Base-by-base conservation (phyloP, 1,140 invertebrate genomes). In the Elysia chlorotica region DNA sequence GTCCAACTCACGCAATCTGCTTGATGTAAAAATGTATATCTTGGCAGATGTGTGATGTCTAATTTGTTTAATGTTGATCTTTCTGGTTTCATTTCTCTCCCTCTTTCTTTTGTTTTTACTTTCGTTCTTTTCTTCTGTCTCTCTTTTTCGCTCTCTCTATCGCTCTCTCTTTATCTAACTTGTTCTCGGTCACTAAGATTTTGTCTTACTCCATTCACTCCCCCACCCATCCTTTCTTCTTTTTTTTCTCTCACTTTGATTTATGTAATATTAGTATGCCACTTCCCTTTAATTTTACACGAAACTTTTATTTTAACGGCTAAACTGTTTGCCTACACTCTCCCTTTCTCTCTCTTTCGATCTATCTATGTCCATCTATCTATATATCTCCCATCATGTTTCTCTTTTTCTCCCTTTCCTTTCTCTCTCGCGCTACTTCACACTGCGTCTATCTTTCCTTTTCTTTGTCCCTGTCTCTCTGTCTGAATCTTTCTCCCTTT, bases 121-220 rank as follows among this genome's bases (percentile, higher is more conserved):
- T n/a, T n/a, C n/a, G n/a, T n/a, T n/a, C n/a, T n/a, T n/a, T n/a
- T n/a, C n/a, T n/a, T n/a, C n/a, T n/a, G n/a, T n/a, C n/a, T n/a
- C n/a, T n/a, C n/a, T n/a, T n/a, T n/a, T n/a, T n/a, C n/a, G n/a
- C 14, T 23, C 19, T 30, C 30, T 30, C 61, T 31, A n/a, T 63
- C 61, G n/a, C 31, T 63, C 23, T 63, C 61, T 63, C 61, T 63
- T 31, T 35, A n/a, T 1, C 61, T 63, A n/a, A n/a, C 31, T 63
- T 35, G n/a, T 31, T 63, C 23, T 1, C 61, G n/a, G 21, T 30
- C 61, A 31, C n/a, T n/a, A n/a, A n/a, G n/a, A n/a, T n/a, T n/a
- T n/a, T n/a, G n/a, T n/a, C n/a, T n/a, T n/a, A n/a, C n/a, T 35
- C 35, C 31, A 31, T 35, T 63, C 25, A 3, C 2, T 33, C 2